Percentiles rank a stretch among this genome's conserved stretches.
phyloP scores from a whole-genome alignment of 2,113 vertebrate genomes.

The Sturnus vulgaris region DNA sequence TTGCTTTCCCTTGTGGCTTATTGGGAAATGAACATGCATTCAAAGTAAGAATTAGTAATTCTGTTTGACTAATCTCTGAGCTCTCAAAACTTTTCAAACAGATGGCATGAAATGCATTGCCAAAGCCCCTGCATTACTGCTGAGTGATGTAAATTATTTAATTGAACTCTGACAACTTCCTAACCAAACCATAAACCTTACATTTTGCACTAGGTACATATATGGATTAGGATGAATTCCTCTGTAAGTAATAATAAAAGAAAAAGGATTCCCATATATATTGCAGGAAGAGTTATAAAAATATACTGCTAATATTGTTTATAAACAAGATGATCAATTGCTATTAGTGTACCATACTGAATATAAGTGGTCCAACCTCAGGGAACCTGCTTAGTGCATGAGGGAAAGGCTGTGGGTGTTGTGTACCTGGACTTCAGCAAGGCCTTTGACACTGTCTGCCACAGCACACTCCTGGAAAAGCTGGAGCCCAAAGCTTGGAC shows the following conservation, averaged over 20 bases:
- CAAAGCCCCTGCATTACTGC: slow-evolving; percentile 27
- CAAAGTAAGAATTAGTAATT: not conserved
- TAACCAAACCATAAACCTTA: slow-evolving; percentile 28
- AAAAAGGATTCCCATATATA: not conserved
- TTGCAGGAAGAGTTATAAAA: not conserved
- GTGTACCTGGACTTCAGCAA: not conserved
- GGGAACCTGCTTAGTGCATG: not conserved
- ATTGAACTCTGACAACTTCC: slow-evolving; percentile 1
- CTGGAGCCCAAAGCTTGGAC: rapidly evolving
- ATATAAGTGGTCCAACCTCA: not conserved
- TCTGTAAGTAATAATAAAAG: not conserved
- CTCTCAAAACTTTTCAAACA: slow-evolving; percentile 22
- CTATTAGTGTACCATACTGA: not conserved
- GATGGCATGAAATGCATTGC: not conserved
- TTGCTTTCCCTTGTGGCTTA: not conserved
- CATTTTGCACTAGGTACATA: not conserved
- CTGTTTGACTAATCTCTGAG: slow-evolving; percentile 22
- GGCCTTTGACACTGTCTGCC: not conserved
- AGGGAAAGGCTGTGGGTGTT: not conserved
- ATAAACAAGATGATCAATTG: not conserved
- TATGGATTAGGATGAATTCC: slow-evolving; percentile 5
- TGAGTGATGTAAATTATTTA: slow-evolving; percentile 36
- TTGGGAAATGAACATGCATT: not conserved
- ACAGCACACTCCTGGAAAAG: not conserved
- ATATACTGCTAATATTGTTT: not conserved